Base-by-base conservation (phyloP, 2,113 vertebrate species). In the Phrynosoma platyrhinos region DNA sequence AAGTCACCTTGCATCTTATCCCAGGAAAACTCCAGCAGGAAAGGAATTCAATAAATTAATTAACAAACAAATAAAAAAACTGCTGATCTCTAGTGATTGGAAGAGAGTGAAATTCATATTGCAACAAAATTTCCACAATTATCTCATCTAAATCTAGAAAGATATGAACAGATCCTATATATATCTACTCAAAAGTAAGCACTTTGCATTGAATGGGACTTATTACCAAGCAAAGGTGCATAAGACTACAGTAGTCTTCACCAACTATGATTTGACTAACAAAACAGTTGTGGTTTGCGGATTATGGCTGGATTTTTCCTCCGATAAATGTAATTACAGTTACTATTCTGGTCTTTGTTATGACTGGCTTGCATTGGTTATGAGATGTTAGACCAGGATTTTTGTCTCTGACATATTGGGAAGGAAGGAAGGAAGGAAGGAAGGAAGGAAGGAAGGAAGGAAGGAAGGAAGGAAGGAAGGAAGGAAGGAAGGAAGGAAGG, bases 261-360 rank as follows among this genome's bases (percentile, higher is more conserved):
- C 40, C 42, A 83, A 68, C 62, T 27, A 36, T 52, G 23, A n/a
- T 53, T 47, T 75, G n/a, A 53, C 32, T 81, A 47, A 79, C n/a
- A n/a, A 88, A 83, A 36, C 79, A 66, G 71, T 53, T 79, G 21
- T 42, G 36, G 32, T 82, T 82, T 74, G 16, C 8, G 52, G 27
- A 30, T 0, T 0, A 0, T 88, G 68, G 78, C 83, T 87, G 83
- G 62, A 75, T 36, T 25, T 82, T 58, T 86, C 90, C 53, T 42
- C 69, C 6, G 85, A 72, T 53, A 55, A 77, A 3, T 79, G 75
- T 79, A 89, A 81, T 79, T 78, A 85, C 62, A n/a, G 83, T 18
- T 86, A 62, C 40, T 91, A 0, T 86, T 84, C 32, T 87, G 83
- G 68, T 69, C 42, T 92, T 87, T 76, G 77, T 92, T 80, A 86